phyloP scores from a whole-genome alignment of 1,140 invertebrate genomes.

The Pygmarrhopalites habei region DNA sequence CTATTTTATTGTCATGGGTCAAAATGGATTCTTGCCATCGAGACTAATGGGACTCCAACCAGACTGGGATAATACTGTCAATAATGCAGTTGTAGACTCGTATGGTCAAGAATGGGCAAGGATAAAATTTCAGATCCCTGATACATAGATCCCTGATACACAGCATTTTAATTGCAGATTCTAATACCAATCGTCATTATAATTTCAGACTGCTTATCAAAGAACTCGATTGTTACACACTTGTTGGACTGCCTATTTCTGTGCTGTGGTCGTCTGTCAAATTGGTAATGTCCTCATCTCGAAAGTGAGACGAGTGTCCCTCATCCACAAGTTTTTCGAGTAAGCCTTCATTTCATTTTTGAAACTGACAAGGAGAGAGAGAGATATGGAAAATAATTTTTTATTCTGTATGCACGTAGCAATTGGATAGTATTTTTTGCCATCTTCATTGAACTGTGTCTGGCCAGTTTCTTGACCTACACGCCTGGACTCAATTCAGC shows the following conservation, averaged over 20 bases:
- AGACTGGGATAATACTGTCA: constrained; percentile 49
- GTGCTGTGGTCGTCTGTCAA: constrained; percentile 32
- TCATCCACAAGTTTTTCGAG: constrained; percentile 34
- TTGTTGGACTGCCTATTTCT: constrained; percentile 52
- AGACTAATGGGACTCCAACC: constrained; percentile 47
- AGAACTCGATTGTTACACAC: constrained; percentile 54
- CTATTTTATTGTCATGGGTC: constrained; percentile 54
- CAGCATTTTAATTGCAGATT: too few relatives aligned
- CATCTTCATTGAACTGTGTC: constrained; percentile 51
- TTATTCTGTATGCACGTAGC: constrained; percentile 8
- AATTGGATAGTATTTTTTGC: constrained; percentile 48
- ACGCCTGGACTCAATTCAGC: constrained; percentile 48
- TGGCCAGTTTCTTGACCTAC: constrained; percentile 50
- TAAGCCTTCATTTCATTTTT: constrained; percentile 19
- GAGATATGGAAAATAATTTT: too few relatives aligned
- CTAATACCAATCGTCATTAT: too few relatives aligned
- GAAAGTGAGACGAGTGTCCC: constrained; percentile 28
- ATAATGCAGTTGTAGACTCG: constrained; percentile 52
- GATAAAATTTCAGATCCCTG: not conserved
- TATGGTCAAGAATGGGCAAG: constrained; percentile 55
- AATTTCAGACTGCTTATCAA: too few relatives aligned
- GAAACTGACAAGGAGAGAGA: too few relatives aligned
- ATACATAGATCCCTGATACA: too few relatives aligned
- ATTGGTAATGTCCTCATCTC: constrained; percentile 37
- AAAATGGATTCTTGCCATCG: constrained; percentile 52